Percentiles rank a stretch among this genome's conserved stretches.
Evolutionary conservation across 2,888 invertebrate species (phyloP).

Genomic region (Branchipolynoe longqiensis): DNA sequence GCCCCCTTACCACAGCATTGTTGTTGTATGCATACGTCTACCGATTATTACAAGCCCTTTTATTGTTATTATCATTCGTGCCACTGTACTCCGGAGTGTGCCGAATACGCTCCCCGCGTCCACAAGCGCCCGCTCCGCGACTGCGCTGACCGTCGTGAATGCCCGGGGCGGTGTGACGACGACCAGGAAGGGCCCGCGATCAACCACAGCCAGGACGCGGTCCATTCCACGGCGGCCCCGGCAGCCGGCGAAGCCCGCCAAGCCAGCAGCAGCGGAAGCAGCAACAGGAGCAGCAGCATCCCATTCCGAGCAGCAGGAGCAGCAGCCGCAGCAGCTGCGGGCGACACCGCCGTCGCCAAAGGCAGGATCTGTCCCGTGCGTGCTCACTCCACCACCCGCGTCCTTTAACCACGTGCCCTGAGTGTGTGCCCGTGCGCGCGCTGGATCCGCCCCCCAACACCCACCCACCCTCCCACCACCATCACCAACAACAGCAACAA

Average conservation of each 20-base stretch:
- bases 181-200: background rate
- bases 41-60: background rate
- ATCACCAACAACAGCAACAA: too few species aligned
- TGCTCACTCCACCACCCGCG: background rate
- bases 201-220: background rate
- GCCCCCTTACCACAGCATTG: too few species aligned
- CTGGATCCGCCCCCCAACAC: too few species aligned
- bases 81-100: too few species aligned
- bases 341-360: background rate
- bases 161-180: conserved; percentile 1
- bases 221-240: background rate
- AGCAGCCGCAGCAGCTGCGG: background rate
- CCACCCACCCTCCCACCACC: too few species aligned
- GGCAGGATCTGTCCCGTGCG: conserved; percentile 1
- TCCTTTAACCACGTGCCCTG: too few species aligned
- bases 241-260: background rate
- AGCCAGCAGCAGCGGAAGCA: background rate
- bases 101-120: background rate
- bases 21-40: background rate
- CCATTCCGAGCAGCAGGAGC: background rate
- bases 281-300: background rate
- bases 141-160: background rate
- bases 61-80: conserved; percentile 8
- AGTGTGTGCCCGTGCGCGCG: too few species aligned
- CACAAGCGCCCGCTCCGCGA: background rate